Percentiles rank a stretch among this genome's conserved stretches.
phyloP scores from a whole-genome alignment of 2,113 vertebrate species.

The Odontesthes bonariensis region DNA sequence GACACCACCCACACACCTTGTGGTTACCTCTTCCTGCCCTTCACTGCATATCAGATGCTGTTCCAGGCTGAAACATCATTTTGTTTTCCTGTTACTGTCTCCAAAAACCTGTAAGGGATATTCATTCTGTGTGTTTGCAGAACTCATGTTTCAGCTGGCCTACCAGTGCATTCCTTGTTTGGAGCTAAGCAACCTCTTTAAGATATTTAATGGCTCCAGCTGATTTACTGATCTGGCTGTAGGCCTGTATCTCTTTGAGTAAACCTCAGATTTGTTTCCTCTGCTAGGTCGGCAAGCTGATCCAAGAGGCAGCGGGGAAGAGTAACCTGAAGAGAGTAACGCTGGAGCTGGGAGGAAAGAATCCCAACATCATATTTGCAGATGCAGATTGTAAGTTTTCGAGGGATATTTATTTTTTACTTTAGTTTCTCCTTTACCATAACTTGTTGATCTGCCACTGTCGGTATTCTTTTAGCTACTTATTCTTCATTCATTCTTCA shows the following conservation, averaged over 20 bases:
- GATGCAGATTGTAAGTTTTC: constrained; percentile 96
- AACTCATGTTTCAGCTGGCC: constrained; percentile 72
- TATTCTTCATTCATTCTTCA: neutral
- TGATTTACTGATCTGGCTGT: constrained; percentile 72
- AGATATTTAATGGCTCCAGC: constrained; percentile 75
- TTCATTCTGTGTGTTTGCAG: constrained; percentile 73
- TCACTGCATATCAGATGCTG: constrained; percentile 66
- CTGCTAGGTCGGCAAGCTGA: constrained; percentile 94
- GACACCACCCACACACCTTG: constrained; percentile 73
- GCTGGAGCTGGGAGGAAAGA: constrained; percentile 98
- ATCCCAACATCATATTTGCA: constrained; percentile 99
- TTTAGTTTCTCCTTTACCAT: neutral
- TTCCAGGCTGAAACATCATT: constrained; percentile 65
- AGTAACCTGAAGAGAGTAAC: constrained; percentile 99
- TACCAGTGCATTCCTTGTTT: constrained; percentile 57
- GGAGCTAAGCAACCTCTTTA: constrained; percentile 67
- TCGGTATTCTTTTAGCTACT: neutral
- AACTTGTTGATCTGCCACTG: constrained; percentile 38
- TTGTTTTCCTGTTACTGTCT: constrained; percentile 61
- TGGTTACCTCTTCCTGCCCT: constrained; percentile 73
- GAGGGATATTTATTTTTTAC: constrained; percentile 26
- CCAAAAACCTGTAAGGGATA: constrained; percentile 73
- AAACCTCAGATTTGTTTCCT: constrained; percentile 79
- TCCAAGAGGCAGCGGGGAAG: constrained; percentile 98
- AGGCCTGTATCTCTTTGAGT: constrained; percentile 65